phyloP scores from a whole-genome alignment of 2,797 vertebrate species.

The Amazona finschi region DNA sequence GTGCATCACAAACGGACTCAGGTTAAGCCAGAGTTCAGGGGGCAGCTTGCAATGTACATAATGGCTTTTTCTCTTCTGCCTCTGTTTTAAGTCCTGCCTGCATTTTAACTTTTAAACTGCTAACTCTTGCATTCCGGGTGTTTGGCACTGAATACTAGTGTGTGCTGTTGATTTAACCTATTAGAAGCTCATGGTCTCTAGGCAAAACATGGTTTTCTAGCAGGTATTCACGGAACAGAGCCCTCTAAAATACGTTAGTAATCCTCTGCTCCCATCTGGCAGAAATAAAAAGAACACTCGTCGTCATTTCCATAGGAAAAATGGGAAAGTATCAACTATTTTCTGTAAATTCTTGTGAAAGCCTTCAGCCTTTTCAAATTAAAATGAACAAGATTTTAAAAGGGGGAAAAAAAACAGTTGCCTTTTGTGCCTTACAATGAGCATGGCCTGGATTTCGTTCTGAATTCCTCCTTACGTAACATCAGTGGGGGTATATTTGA shows the following conservation, averaged over 20 bases:
- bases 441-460: constrained; percentile 21
- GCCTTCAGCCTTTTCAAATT: neutral
- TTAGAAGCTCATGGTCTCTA: neutral
- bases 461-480: neutral
- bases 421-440: neutral
- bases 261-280: neutral
- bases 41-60: neutral
- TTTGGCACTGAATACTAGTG: constrained; percentile 13
- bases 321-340: neutral
- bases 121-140: neutral
- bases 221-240: neutral
- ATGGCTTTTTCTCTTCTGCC: constrained; percentile 22
- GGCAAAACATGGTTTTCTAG: neutral
- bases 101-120: constrained; percentile 41
- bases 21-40: neutral
- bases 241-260: neutral
- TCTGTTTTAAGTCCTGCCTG: constrained; percentile 11
- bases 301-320: neutral
- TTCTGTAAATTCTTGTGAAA: neutral
- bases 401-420: neutral
- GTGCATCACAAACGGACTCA: rapidly evolving
- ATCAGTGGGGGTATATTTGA: neutral
- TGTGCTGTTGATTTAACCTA: constrained; percentile 6
- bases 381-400: neutral
- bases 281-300: neutral